These are phyloP conservation scores for Odontamblyopus lacepedii DNA, from an alignment of 2,797 vertebrate species.

Conservation along the genomic window DNA sequence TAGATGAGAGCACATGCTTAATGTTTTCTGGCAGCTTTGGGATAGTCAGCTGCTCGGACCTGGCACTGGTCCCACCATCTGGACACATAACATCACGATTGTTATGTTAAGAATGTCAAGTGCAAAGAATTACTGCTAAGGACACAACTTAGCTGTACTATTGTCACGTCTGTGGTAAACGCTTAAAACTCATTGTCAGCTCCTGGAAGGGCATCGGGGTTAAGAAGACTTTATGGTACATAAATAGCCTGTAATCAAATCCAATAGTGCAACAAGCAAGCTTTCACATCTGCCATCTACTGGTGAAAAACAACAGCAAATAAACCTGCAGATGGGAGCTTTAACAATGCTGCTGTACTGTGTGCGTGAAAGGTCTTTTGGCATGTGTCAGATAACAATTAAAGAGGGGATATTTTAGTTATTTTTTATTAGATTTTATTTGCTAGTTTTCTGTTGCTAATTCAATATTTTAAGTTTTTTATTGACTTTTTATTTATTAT, in stretches of 20 bases:
- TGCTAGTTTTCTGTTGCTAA: too few relatives aligned
- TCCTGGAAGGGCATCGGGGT: background rate
- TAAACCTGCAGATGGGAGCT: too few relatives aligned
- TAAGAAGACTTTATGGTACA: background rate
- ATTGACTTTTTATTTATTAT: too few relatives aligned
- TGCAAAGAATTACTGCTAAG: background rate
- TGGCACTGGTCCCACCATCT: background rate
- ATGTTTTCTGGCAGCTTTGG: conserved; percentile 5
- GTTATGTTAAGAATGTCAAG: conserved; percentile 2
- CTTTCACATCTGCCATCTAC: too few relatives aligned
- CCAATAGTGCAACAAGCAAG: too few relatives aligned
- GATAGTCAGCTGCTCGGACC: background rate
- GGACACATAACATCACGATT: background rate
- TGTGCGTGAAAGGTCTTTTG: too few relatives aligned
- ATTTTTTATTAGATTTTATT: too few relatives aligned
- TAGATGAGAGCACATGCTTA: background rate
- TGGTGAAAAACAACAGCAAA: too few relatives aligned
- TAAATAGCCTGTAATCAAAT: background rate
- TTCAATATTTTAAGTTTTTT: too few relatives aligned
- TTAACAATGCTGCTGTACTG: too few relatives aligned
- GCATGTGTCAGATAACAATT: too few relatives aligned
- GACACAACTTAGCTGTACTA: conserved; percentile 1
- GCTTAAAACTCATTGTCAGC: background rate
- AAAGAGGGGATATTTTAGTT: too few relatives aligned
- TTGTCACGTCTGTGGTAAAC: background rate